Evolutionary conservation across 2,888 invertebrate genomes (phyloP), one percentile per base, ranked within the genome.

Genomic region (Dusona sp.): DNA sequence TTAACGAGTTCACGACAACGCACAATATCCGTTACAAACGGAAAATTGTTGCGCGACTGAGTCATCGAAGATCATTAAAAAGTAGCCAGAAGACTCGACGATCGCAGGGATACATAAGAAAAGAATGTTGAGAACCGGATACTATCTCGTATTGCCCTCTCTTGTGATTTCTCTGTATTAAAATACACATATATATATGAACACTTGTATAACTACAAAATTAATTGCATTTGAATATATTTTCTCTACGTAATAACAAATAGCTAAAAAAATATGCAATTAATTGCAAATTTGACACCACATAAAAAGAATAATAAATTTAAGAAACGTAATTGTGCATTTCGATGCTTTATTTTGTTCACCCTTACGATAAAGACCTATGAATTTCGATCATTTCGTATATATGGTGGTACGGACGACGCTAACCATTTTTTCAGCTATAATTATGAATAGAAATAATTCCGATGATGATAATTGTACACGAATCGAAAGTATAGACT

Each of bases 71-170:
- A 78, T 85, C 81, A 74, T 82, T 73, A 57, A 82, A 65, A 51
- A 65, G 45, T 54, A 82, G 77, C 70, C 75, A 54, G 45, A 36
- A 65, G 36, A 77, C 25, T 48, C 48, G 65, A 36, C 64, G 65
- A 48, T 38, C 51, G 65, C 51, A 48, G 67, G 36, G 65, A 77
- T 25, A 68, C 29, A 82, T 73, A 70, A 79, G 68, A 45, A 75
- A 79, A 83, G 85, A 86, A 86, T 86, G 85, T 42, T 25, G 70
- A 82, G 82, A 86, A 74, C 85, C 82, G 85, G 85, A 86, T 83
- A 83, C 70, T 13, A 38, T 36, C 57, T 65, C 72, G 25, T 9
- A 22, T 61, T 79, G 45, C 72, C 57, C 42, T 79, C 72, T 79
- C 29, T 45, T 45, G 54, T 70, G 29, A 54, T 68, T 68, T 78